A percentile compares a stretch with the other conserved stretches of the same genome.
Conservation (phyloP, 2,888 invertebrate genomes). For the Cephus rjabovi region DNA sequence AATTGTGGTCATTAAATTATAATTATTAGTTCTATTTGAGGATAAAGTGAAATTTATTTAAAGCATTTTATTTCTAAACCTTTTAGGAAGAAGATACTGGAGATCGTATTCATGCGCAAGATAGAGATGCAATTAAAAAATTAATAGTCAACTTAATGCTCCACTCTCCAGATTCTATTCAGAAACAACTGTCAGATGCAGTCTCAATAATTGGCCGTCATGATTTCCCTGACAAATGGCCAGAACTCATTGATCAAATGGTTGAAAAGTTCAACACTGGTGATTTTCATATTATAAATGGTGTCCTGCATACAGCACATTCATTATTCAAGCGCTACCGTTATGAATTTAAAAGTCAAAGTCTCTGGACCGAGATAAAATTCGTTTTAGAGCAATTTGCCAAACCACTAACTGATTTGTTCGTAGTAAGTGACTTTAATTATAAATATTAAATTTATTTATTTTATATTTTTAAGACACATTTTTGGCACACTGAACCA, state of each 20-base stretch:
- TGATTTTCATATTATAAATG: slow-evolving; percentile 95
- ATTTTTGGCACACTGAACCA: neutral
- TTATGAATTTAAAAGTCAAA: slow-evolving; percentile 94
- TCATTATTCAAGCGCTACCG: slow-evolving; percentile 97
- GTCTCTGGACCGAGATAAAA: slow-evolving; percentile 96
- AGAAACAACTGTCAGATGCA: slow-evolving; percentile 95
- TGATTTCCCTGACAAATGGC: slow-evolving; percentile 98
- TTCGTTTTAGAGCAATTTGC: slow-evolving; percentile 95
- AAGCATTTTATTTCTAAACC: slow-evolving; percentile 2
- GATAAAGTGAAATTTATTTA: slow-evolving; percentile 4
- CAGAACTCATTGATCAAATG: slow-evolving; percentile 91
- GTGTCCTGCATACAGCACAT: slow-evolving; percentile 94
- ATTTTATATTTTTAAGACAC: slow-evolving; percentile 11
- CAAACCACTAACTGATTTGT: slow-evolving; percentile 91
- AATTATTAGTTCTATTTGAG: neutral
- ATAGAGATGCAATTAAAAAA: slow-evolving; percentile 84
- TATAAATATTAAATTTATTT: slow-evolving; percentile 20
- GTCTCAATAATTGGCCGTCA: slow-evolving; percentile 96
- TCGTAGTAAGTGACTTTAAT: slow-evolving; percentile 74
- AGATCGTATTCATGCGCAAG: slow-evolving; percentile 83
- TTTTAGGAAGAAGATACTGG: slow-evolving; percentile 77
- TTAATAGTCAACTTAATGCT: slow-evolving; percentile 94
- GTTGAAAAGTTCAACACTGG: slow-evolving; percentile 90
- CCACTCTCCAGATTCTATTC: slow-evolving; percentile 88
- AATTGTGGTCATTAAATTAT: neutral